Conservation (phyloP, 1,140 invertebrate genomes). For the Thrips palmi region DNA sequence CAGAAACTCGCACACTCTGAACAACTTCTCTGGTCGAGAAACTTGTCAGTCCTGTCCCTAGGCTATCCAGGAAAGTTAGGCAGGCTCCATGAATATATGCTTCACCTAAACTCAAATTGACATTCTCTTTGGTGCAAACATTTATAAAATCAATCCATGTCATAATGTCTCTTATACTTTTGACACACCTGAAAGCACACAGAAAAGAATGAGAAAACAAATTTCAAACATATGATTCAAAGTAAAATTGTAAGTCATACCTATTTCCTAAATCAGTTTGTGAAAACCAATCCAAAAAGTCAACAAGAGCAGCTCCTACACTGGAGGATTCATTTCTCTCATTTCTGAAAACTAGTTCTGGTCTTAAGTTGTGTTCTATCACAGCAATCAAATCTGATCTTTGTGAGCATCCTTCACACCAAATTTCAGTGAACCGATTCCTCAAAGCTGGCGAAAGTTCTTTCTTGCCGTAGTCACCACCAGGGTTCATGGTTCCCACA, state of each 20-base stretch:
- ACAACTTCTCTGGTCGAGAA: conserved; percentile 5
- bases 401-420: conserved; percentile 64
- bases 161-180: conserved; percentile 84
- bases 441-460: conserved; percentile 94
- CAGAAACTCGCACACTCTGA: not conserved
- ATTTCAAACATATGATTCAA: conserved; percentile 12
- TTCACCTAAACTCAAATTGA: conserved; percentile 30
- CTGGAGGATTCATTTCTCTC: conserved; percentile 33
- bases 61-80: conserved; percentile 76
- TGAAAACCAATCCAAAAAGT: conserved; percentile 65
- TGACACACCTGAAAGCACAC: conserved; percentile 35
- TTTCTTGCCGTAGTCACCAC: conserved; percentile 98
- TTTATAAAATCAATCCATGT: conserved; percentile 90
- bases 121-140: conserved; percentile 26
- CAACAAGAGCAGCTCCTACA: conserved; percentile 48
- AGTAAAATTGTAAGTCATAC: conserved; percentile 18
- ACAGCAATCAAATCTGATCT: conserved; percentile 46
- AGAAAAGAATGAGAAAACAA: conserved; percentile 10
- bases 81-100: conserved; percentile 77
- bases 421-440: conserved; percentile 98
- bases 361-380: conserved; percentile 57
- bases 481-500: conserved; percentile 98
- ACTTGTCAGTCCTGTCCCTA: conserved; percentile 16
- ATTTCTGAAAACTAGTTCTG: conserved; percentile 28
- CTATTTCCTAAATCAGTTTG: conserved; percentile 50